A percentile compares a stretch with the other conserved stretches of the same genome.
Evolutionary conservation across 2,113 vertebrate genomes (phyloP).

Genomic region (Siphamia tubifer): DNA sequence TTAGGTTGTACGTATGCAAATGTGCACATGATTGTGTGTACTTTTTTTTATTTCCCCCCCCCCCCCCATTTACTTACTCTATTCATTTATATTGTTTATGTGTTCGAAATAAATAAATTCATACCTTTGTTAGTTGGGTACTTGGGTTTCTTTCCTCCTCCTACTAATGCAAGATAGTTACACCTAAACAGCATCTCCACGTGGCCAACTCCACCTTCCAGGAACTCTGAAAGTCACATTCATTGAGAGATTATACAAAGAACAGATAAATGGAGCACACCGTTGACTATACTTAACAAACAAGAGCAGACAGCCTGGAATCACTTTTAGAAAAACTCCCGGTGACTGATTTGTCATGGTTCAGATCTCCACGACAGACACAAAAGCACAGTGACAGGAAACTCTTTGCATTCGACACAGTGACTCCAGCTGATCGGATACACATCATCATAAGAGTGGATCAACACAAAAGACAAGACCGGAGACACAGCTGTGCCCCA

Average conservation of each 20-base stretch:
- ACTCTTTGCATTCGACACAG: background rate
- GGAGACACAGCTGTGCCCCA: background rate
- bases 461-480: background rate
- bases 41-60: too few relatives aligned
- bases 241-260: background rate
- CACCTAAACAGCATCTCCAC: constrained; percentile 98
- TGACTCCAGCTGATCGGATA: too few relatives aligned
- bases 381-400: background rate
- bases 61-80: too few relatives aligned
- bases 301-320: background rate
- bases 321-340: too few relatives aligned
- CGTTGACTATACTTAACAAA: background rate
- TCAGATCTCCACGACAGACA: background rate
- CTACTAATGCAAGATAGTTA: constrained; percentile 97
- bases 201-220: constrained; percentile 95
- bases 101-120: background rate
- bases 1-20: too few relatives aligned
- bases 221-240: constrained; percentile 84
- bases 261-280: background rate
- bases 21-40: too few relatives aligned
- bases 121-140: constrained; percentile 99
- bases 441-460: too few relatives aligned
- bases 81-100: too few relatives aligned
- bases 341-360: background rate
- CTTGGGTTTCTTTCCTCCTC: constrained; percentile 97